Conservation (phyloP, 2,888 invertebrate genomes). For the Folsomia manolachei region DNA sequence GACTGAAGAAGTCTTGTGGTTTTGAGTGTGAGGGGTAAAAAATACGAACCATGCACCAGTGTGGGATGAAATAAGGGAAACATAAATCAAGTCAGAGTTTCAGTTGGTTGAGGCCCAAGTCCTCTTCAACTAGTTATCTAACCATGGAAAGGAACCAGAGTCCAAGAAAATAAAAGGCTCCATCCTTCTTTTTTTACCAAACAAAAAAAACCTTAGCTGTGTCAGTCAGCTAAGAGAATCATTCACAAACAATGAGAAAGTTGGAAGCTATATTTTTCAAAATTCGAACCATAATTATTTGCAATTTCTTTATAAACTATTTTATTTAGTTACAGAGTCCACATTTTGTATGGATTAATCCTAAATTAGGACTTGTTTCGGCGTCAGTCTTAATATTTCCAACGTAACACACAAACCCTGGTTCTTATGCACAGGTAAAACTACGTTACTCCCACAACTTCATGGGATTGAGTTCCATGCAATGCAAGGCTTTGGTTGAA, state of each 20-base stretch:
- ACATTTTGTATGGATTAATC: background rate
- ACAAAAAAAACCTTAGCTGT: background rate
- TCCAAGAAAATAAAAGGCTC: background rate
- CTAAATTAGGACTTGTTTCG: background rate
- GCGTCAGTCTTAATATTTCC: too few relatives aligned
- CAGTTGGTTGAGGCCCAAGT: background rate
- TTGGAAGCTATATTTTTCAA: background rate
- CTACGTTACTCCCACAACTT: background rate
- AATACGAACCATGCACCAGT: too few relatives aligned
- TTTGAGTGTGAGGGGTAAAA: background rate
- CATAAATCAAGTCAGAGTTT: slow-evolving; percentile 1
- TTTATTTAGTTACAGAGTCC: too few relatives aligned
- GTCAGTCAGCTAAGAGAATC: background rate
- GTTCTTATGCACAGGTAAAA: too few relatives aligned
- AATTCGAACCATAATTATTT: too few relatives aligned
- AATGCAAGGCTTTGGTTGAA: too few relatives aligned
- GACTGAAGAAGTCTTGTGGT: background rate
- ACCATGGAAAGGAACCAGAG: background rate
- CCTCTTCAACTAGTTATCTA: background rate
- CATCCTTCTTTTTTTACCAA: background rate
- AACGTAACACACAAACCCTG: too few relatives aligned
- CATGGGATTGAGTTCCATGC: background rate
- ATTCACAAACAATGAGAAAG: background rate
- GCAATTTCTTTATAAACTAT: background rate
- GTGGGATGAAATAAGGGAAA: background rate